Evolutionary conservation across 2,113 vertebrate genomes (phyloP).

Genomic region (Microcebus lehilahytsara): DNA sequence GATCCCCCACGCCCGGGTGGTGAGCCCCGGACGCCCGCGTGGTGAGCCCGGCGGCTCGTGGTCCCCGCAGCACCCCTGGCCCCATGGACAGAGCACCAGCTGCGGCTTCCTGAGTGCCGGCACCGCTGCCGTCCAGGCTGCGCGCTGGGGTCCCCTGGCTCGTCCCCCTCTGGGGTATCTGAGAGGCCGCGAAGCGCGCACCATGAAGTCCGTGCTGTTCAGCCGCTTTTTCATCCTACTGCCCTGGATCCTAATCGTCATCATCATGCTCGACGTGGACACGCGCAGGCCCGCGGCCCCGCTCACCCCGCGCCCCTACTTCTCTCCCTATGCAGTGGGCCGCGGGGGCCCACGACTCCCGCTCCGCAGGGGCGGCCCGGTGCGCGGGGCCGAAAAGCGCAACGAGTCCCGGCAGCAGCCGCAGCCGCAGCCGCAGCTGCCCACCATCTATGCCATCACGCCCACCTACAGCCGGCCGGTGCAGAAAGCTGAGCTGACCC

Average conservation of each 20-base stretch:
- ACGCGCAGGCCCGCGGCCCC: slow-evolving; percentile 81
- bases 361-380: not conserved
- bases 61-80: not conserved
- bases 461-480: slow-evolving; percentile 96
- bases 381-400: slow-evolving; percentile 5
- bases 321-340: slow-evolving; percentile 59
- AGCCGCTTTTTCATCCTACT: slow-evolving; percentile 94
- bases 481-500: slow-evolving; percentile 98
- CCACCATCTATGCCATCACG: slow-evolving; percentile 95
- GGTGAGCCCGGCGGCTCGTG: not conserved
- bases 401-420: slow-evolving; percentile 44
- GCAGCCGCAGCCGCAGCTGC: slow-evolving; percentile 73
- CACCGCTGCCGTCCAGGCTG: slow-evolving; percentile 51
- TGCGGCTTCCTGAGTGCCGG: not conserved
- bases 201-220: slow-evolving; percentile 92
- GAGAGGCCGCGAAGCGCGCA: slow-evolving; percentile 51
- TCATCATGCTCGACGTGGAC: slow-evolving; percentile 95
- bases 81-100: not conserved
- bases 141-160: not conserved
- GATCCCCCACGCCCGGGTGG: not conserved
- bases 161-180: not conserved
- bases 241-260: slow-evolving; percentile 94
- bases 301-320: slow-evolving; percentile 78
- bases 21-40: not conserved
- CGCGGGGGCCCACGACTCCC: slow-evolving; percentile 45